These are phyloP conservation scores for Emydoidea blandingii DNA, from an alignment of 2,797 vertebrate species.

Conservation along the genomic window DNA sequence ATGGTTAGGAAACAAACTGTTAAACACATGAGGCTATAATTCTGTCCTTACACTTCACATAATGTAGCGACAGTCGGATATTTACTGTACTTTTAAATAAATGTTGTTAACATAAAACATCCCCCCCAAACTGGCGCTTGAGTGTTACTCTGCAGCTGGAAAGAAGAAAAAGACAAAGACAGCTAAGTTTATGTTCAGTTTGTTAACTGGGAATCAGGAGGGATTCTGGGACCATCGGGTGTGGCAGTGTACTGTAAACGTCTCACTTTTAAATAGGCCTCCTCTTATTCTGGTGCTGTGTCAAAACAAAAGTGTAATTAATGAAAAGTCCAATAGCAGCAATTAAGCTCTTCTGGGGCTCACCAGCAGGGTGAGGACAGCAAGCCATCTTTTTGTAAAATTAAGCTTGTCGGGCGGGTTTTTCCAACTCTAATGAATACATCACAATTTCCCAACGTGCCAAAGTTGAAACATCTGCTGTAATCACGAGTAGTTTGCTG, in stretches of 20 bases:
- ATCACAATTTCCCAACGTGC: not conserved
- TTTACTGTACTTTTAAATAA: slow-evolving; percentile 67
- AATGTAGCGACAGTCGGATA: slow-evolving; percentile 22
- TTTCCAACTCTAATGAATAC: not conserved
- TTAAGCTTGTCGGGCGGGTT: not conserved
- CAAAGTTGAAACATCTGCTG: not conserved
- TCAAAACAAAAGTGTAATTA: not conserved
- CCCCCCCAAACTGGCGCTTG: not conserved
- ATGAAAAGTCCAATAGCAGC: not conserved
- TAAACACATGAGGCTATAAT: slow-evolving; percentile 52
- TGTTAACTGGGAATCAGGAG: slow-evolving; percentile 23
- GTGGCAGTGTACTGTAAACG: not conserved
- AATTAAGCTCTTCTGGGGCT: slow-evolving; percentile 14
- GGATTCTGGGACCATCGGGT: not conserved
- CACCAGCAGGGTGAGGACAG: not conserved
- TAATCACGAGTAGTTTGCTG: not conserved
- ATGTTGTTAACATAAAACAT: slow-evolving; percentile 38
- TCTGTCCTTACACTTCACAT: slow-evolving; percentile 47
- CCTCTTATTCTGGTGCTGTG: not conserved
- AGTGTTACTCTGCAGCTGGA: slow-evolving; percentile 36
- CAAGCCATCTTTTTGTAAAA: not conserved
- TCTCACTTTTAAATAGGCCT: not conserved
- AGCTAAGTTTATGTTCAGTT: not conserved
- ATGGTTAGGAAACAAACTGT: slow-evolving; percentile 46
- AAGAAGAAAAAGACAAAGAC: not conserved